Percentiles rank a stretch among this genome's conserved stretches.
These are phyloP conservation scores for Pseudomyrmex flavicornis DNA, from an alignment of 1,140 invertebrate species.

Conservation along the genomic window DNA sequence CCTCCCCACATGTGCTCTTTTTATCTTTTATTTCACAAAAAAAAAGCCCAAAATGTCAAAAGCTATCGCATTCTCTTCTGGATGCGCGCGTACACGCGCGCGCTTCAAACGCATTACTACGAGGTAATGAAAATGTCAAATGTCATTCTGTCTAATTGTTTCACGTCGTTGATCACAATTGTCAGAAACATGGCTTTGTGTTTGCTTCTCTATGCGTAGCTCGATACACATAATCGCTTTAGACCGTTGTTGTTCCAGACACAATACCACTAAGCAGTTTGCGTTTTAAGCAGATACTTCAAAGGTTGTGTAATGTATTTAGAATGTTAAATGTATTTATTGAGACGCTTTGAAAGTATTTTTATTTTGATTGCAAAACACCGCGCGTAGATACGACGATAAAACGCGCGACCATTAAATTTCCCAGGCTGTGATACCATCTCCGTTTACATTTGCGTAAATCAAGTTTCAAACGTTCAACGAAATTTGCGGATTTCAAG, in stretches of 20 bases:
- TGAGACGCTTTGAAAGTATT: slow-evolving; percentile 38
- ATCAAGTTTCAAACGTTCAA: no score
- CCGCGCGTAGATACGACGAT: no score
- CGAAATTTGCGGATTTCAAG: no score
- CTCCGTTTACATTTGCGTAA: no score
- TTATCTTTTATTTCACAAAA: background rate
- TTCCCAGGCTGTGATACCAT: no score
- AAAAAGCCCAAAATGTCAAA: background rate
- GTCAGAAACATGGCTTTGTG: slow-evolving; percentile 42
- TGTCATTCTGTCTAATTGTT: slow-evolving; percentile 51
- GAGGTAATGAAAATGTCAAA: slow-evolving; percentile 54
- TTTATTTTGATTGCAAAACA: background rate
- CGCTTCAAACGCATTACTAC: slow-evolving; percentile 1
- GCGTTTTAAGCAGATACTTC: slow-evolving; percentile 17
- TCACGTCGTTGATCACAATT: slow-evolving; percentile 46
- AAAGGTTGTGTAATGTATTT: background rate
- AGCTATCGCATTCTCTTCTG: background rate
- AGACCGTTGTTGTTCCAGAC: slow-evolving; percentile 36
- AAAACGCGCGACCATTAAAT: no score
- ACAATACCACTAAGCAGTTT: slow-evolving; percentile 9
- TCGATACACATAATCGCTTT: slow-evolving; percentile 38
- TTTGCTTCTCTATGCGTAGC: slow-evolving; percentile 4
- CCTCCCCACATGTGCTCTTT: background rate
- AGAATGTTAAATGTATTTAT: background rate
- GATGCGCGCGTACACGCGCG: background rate